phyloP scores from a whole-genome alignment of 2,888 invertebrate species.

The Eurytoma californica region DNA sequence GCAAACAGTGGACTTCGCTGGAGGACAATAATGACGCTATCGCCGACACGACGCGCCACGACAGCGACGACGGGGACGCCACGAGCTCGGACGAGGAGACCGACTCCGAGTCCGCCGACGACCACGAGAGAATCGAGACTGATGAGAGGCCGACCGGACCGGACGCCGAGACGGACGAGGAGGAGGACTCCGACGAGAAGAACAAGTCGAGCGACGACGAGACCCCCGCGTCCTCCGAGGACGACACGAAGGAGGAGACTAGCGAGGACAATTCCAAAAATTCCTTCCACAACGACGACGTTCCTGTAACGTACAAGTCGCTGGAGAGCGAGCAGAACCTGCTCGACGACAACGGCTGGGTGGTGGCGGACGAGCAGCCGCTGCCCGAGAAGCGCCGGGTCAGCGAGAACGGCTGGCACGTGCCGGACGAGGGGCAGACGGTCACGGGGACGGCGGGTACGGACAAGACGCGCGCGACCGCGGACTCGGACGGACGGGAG shows the following conservation, averaged over 20 bases:
- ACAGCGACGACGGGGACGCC: not conserved
- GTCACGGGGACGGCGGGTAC: conserved; percentile 51
- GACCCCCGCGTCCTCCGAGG: conserved; percentile 10
- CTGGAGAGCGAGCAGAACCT: conserved; percentile 59
- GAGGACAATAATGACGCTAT: conserved; percentile 32
- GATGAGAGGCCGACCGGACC: conserved; percentile 38
- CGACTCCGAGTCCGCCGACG: conserved; percentile 34
- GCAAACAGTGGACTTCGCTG: conserved; percentile 41
- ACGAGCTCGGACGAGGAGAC: not conserved
- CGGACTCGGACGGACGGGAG: not conserved
- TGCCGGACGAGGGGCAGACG: conserved; percentile 66
- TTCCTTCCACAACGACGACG: conserved; percentile 23
- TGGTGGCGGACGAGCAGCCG: conserved; percentile 65
- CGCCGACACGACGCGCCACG: not conserved
- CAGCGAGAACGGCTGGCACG: conserved; percentile 67
- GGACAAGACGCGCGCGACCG: not conserved
- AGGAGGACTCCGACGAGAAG: conserved; percentile 31
- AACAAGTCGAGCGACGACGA: conserved; percentile 30
- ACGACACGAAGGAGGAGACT: conserved; percentile 24
- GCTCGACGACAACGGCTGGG: conserved; percentile 73
- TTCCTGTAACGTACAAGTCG: conserved; percentile 37
- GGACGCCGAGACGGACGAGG: conserved; percentile 21
- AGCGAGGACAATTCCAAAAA: conserved; percentile 28
- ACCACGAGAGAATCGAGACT: conserved; percentile 57
- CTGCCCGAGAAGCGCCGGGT: conserved; percentile 50